phyloP scores from a whole-genome alignment of 2,113 vertebrate genomes.

The Amphiprion ocellaris region DNA sequence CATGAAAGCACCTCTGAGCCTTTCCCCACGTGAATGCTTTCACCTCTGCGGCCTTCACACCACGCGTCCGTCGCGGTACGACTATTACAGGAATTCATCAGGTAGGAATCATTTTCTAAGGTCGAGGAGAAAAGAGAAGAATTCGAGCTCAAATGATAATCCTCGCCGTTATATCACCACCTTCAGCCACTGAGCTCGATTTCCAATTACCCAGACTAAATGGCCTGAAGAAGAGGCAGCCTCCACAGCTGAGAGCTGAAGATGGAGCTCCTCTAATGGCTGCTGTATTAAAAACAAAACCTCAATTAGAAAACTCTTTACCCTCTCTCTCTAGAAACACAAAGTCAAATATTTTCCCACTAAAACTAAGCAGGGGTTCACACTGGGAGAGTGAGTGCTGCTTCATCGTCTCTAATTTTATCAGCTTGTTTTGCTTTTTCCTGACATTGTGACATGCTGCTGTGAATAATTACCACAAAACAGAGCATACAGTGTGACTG shows the following conservation, averaged over 20 bases:
- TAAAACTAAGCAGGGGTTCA: not conserved
- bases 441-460: not conserved
- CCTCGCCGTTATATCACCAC: not conserved
- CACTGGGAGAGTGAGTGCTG: not conserved
- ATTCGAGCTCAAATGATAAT: slow-evolving; percentile 41
- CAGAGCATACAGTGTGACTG: not conserved
- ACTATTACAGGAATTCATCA: slow-evolving; percentile 6
- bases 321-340: not conserved
- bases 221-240: not conserved
- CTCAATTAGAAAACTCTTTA: not conserved
- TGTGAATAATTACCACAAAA: slow-evolving; percentile 1
- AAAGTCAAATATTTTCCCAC: slow-evolving; percentile 3
- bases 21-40: slow-evolving; percentile 5
- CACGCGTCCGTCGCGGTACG: not conserved
- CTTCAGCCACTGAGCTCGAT: slow-evolving; percentile 29
- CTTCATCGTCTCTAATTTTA: not conserved
- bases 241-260: not conserved
- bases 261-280: slow-evolving; percentile 12
- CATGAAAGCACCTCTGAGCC: slow-evolving; percentile 45
- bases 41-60: not conserved
- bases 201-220: slow-evolving; percentile 36
- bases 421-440: not conserved
- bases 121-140: slow-evolving; percentile 16
- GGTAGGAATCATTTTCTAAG: not conserved
- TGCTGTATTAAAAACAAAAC: slow-evolving; percentile 15